phyloP scores from a whole-genome alignment of 2,113 vertebrate genomes.

The Terrapene triunguis region DNA sequence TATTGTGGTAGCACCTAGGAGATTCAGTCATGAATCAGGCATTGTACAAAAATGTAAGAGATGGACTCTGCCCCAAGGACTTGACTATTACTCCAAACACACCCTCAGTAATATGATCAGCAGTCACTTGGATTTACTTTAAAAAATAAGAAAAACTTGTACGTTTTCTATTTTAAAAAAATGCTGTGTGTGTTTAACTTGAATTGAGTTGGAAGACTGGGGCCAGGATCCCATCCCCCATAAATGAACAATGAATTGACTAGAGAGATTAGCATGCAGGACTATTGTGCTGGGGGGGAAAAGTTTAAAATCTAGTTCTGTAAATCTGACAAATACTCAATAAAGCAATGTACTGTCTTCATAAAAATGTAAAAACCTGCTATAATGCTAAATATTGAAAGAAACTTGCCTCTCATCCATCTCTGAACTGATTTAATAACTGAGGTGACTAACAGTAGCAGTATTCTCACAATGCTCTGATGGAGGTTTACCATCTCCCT shows the following conservation, averaged over 20 bases:
- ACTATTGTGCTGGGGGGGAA: neutral
- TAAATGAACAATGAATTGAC: neutral
- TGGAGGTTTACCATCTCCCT: neutral
- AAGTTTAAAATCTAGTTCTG: neutral
- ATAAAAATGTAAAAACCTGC: neutral
- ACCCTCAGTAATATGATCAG: too few relatives aligned
- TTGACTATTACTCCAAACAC: too few relatives aligned
- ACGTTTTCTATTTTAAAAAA: neutral
- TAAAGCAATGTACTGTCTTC: neutral
- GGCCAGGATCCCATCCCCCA: neutral
- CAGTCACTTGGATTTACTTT: too few relatives aligned
- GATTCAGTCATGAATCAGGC: too few relatives aligned
- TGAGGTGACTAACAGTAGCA: neutral
- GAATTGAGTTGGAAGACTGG: too few relatives aligned
- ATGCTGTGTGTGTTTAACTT: neutral
- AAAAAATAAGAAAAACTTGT: neutral
- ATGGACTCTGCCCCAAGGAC: too few relatives aligned
- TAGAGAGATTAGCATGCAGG: neutral
- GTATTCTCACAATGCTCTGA: neutral
- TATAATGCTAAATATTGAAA: neutral
- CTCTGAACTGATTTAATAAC: neutral
- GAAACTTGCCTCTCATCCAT: neutral
- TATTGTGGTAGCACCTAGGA: too few relatives aligned
- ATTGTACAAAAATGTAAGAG: too few relatives aligned
- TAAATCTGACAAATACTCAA: neutral